Evolutionary conservation across 2,888 invertebrate species (phyloP), one percentile per base, ranked within the genome.

Genomic region (Xestia xanthographa): DNA sequence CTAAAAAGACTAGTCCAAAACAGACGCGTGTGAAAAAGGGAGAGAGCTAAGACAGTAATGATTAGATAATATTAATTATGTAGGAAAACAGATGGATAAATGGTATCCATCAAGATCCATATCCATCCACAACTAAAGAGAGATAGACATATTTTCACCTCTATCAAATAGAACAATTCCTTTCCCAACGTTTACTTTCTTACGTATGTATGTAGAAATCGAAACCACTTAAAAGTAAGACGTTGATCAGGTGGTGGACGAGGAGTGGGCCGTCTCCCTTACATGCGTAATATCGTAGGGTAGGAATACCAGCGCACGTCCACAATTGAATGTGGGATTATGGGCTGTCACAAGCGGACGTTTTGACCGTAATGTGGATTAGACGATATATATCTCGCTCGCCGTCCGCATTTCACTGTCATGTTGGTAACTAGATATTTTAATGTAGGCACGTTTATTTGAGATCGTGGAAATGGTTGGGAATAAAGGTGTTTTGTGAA

Each of bases 311-410:
- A 53, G 62, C 85, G 75, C 76, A 85, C 83, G 72, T 83, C 75
- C 82, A 82, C 82, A 82, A 82, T 85, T 83, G 81, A 86, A 87
- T 68, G 80, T 63, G 82, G 91, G 89, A 91, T 93, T 92, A 93
- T 88, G 88, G 87, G 68, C 86, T 89, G 92, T 92, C 92, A 91
- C 89, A 90, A 88, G 79, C 85, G 89, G 85, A 88, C 89, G 84
- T 84, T 90, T 89, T 88, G 89, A 90, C 89, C 88, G 86, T 90
- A 88, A 89, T 88, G 86, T 86, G 91, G 92, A 91, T 92, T 90
- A 91, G 81, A 85, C 85, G 83, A 88, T 75, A 75, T 74, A 75
- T 79, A 86, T 74, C 65, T 75, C 83, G 66, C 77, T 79, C 75
- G 81, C 72, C 77, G 77, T 43, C 60, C 76, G 75, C 73, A 66